These are phyloP conservation scores for Hydropsyche betteni DNA, from an alignment of 2,888 invertebrate species.

Conservation along the genomic window DNA sequence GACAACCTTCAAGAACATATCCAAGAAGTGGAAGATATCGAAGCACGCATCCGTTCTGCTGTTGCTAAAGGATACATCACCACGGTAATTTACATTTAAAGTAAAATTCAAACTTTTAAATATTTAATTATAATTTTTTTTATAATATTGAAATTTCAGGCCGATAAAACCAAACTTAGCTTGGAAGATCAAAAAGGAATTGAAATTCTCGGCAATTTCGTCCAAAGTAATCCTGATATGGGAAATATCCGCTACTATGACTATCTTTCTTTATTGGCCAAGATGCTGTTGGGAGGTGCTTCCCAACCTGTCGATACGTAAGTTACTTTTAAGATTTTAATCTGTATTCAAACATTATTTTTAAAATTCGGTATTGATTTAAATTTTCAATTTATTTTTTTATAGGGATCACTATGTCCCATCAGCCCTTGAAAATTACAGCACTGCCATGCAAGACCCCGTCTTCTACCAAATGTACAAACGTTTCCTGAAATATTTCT, in stretches of 20 bases:
- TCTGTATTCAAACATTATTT: neutral
- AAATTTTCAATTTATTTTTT: slow-evolving; percentile 46
- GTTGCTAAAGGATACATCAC: slow-evolving; percentile 65
- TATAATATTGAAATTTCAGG: slow-evolving; percentile 30
- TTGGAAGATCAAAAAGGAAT: slow-evolving; percentile 62
- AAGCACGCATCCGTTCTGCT: slow-evolving; percentile 67
- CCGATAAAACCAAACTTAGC: slow-evolving; percentile 57
- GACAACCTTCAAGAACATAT: slow-evolving; percentile 56
- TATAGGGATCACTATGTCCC: slow-evolving; percentile 64
- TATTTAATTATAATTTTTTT: neutral
- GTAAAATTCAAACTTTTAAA: neutral
- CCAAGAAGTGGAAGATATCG: slow-evolving; percentile 60
- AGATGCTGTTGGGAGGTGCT: slow-evolving; percentile 59
- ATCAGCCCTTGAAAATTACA: slow-evolving; percentile 72
- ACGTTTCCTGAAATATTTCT: slow-evolving; percentile 66
- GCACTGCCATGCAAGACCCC: slow-evolving; percentile 74
- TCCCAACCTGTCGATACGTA: slow-evolving; percentile 56
- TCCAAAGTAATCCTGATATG: slow-evolving; percentile 63
- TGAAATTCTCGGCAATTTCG: slow-evolving; percentile 62
- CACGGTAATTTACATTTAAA: neutral
- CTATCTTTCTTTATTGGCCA: slow-evolving; percentile 65
- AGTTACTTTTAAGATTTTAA: slow-evolving; percentile 50
- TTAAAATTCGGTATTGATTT: neutral
- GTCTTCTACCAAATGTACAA: slow-evolving; percentile 75
- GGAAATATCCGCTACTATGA: slow-evolving; percentile 64